A percentile compares a stretch with the other conserved stretches of the same genome.
Evolutionary conservation across 2,888 invertebrate genomes (phyloP).

Genomic region (Julus scanicus): DNA sequence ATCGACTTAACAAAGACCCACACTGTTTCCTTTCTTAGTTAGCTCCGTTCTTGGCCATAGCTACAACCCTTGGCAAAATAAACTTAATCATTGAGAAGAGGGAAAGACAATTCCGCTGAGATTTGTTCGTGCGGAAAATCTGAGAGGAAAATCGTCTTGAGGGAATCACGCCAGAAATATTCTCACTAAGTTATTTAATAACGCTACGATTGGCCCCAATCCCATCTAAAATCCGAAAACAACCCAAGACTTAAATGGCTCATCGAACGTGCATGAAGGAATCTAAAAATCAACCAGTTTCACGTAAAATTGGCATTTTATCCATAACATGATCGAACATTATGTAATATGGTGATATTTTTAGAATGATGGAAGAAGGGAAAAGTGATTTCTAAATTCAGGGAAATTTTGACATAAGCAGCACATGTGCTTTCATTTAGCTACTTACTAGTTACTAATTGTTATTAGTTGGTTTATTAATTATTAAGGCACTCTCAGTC

Average conservation of each 20-base stretch:
- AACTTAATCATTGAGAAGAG: neutral
- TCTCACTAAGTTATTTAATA: neutral
- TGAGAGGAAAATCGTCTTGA: neutral
- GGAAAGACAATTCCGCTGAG: neutral
- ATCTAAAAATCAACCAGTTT: neutral
- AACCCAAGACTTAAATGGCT: neutral
- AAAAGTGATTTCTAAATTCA: too few relatives aligned
- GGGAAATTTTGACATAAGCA: neutral
- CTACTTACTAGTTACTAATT: too few relatives aligned
- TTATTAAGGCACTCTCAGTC: too few relatives aligned
- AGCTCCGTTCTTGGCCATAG: neutral
- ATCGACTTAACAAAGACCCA: neutral
- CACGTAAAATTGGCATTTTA: neutral
- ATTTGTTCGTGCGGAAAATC: neutral
- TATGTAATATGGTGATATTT: neutral
- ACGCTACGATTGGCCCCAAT: conserved; percentile 1
- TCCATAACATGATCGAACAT: neutral
- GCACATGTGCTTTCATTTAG: neutral
- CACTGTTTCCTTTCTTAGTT: neutral
- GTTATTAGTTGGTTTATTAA: too few relatives aligned
- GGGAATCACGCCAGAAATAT: neutral
- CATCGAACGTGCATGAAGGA: neutral
- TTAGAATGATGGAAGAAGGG: too few relatives aligned
- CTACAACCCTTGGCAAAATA: neutral
- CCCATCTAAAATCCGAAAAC: conserved; percentile 3